Base-by-base conservation (phyloP, 2,888 invertebrate species). In the Oligia strigilis region DNA sequence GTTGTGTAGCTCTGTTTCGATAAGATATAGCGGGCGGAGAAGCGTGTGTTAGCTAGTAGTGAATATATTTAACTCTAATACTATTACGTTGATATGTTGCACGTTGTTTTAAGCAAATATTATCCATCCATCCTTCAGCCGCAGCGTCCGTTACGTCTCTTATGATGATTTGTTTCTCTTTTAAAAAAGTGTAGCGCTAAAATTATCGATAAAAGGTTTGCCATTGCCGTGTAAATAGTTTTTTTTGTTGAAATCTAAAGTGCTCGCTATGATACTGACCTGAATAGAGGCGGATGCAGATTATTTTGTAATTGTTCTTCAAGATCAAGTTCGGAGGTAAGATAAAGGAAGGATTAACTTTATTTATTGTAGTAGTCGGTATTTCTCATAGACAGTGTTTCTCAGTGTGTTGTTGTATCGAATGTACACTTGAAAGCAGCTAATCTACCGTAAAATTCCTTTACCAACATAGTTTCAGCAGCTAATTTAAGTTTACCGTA, bases 401-500 rank as follows among this genome's bases (percentile, higher is more conserved):
- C 67, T 58, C 19, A 6, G 75, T 73, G 14, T 46, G 49, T 23
- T 62, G 49, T 46, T 72, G 17, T 78, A 52, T 66, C 60, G 43
- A 66, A 78, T 49, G 29, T 52, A 64, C 29, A 72, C 60, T 64
- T 85, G 55, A 14, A n/a, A 69, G 65, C 5, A 78, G 76, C 80
- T 88, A 88, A 89, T 88, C 81, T 62, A 88, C 83, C 88, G 87
- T 88, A 72, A 88, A 91, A 91, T 87, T 84, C 85, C 87, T 90
- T 88, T 81, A 89, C 89, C 86, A 92, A 93, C 94, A 93, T 92
- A 92, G 93, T 94, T 94, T 95, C 90, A 92, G 91, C 91, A 91
- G 92, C 91, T 96, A 96, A 97, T 97, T 95, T 95, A 94, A 95
- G 93, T 96, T 96, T 96, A 97, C 96, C 96, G 97, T 97, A 95